Base-by-base conservation (phyloP, 2,113 vertebrate genomes). In the Aviceda subcristata region DNA sequence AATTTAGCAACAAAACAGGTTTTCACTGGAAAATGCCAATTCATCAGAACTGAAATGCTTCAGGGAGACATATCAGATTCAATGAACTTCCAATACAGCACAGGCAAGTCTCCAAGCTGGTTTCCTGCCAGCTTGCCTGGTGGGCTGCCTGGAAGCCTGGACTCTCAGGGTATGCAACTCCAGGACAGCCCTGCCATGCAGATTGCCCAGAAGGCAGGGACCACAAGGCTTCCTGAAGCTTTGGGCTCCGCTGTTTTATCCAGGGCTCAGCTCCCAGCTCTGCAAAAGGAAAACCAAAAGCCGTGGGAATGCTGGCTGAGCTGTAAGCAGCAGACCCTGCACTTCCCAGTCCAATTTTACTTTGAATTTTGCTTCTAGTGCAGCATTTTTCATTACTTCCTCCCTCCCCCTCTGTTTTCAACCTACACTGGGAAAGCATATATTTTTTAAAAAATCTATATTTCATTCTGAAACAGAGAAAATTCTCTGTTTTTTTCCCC, bases 11-110 rank as follows among this genome's bases (percentile, higher is more conserved):
- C 85, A 80, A 80, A 96, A 95, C 90, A 93, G 93, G 93, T 95
- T 97, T 92, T 88, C 93, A 83, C 59, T 88, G 90, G 67, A 96
- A 97, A 97, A 94, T 57, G 90, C 92, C 74, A 94, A 67, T 97
- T 97, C 88, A 92, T 96, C 95, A 96, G 88, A 92, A 92, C 55
- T 62, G 30, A 80, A 97, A 88, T 96, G 43, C 82, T 92, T 86
- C 78, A 79, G 96, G 81, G 94, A 96, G 75, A 82, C 45, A 50
- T 94, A 93, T 76, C 26, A 0, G 81, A 83, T 93, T 74, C 92
- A 93, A 43, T 67, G 92, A 95, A 86, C 92, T 94, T 95, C 96
- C 93, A 94, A 57, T 85, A 85, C 32, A 82, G 82, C 92, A 62
- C 63, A 60, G 90, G 96, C 94, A 92, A 72, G 50, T 55, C 41